Conservation (phyloP, 92 coral and sea anemone species). For the Ricordea florida region DNA sequence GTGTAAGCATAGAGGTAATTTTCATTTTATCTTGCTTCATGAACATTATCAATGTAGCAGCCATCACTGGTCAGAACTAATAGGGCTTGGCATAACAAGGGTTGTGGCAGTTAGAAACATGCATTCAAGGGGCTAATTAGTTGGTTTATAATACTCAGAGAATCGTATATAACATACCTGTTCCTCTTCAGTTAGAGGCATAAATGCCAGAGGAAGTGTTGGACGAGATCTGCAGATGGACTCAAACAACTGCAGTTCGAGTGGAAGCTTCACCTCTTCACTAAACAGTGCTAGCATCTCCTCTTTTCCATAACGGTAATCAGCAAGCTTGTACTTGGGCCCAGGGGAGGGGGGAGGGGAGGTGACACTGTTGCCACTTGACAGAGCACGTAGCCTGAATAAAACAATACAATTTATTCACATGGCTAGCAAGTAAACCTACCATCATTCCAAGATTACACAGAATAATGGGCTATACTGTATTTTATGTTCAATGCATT, state of each 20-base stretch:
- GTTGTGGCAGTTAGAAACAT: too few relatives aligned
- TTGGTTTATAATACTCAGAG: neutral
- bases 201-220: constrained; percentile 76
- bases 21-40: too few relatives aligned
- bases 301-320: constrained; percentile 95
- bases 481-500: too few relatives aligned
- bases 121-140: neutral
- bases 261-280: constrained; percentile 73
- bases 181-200: constrained; percentile 93
- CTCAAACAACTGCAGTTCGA: constrained; percentile 70
- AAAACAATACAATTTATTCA: neutral
- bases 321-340: constrained; percentile 94
- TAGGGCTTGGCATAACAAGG: too few relatives aligned
- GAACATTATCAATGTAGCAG: too few relatives aligned
- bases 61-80: too few relatives aligned
- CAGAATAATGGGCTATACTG: too few relatives aligned
- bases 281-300: constrained; percentile 96
- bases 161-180: constrained; percentile 53
- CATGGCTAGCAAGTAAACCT: neutral
- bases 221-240: constrained; percentile 70
- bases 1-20: too few relatives aligned
- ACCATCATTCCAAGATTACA: too few relatives aligned
- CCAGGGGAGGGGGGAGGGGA: constrained; percentile 99
- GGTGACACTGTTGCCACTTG: constrained; percentile 97
- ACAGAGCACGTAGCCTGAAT: constrained; percentile 94